Evolutionary conservation across 2,888 invertebrate genomes (phyloP), one percentile per base, ranked within the genome.

Genomic region (Oligia strigilis): DNA sequence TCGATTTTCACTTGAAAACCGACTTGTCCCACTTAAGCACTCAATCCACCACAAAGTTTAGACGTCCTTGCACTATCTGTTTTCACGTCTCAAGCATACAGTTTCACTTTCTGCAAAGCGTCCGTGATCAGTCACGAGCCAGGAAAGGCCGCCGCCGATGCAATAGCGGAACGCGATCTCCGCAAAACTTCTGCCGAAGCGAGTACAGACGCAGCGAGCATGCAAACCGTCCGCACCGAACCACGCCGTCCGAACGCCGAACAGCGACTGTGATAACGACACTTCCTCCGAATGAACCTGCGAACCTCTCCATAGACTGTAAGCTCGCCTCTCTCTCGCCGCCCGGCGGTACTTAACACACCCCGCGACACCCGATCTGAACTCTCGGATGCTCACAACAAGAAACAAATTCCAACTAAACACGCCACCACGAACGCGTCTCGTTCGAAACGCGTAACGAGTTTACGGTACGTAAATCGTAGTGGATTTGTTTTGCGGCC

Each of bases 391-490:
- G 73, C 82, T 85, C 79, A 85, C 74, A 90, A 91, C 92, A 96
- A 94, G 94, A 91, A 88, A 92, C 94, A 95, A 92, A 93, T 91
- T 95, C 91, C 91, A 91, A 92, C 90, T 86, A 86, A 87, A 87
- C 88, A 75, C 85, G 80, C 84, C 82, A 82, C 90, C 87, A 90
- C 93, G 92, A 93, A 93, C 93, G 93, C 94, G 93, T 92, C 93
- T 94, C 94, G 94, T 93, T 94, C 92, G 90, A 91, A 94, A 94
- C 94, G 94, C 95, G 95, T 96, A 96, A 96, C 96, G 96, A 96
- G 96, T 96, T 96, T 96, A 96, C 96, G 96, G 96, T 96, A 96
- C 96, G 96, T 96, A 96, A 96, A 96, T 95, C 95, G 96, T 95
- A 94, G 96, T 96, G 94, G 94, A 96, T 96, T 96, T 96, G 96